These are phyloP conservation scores for Eumaeus atala DNA, from an alignment of 1,140 invertebrate genomes.

Conservation along the genomic window DNA sequence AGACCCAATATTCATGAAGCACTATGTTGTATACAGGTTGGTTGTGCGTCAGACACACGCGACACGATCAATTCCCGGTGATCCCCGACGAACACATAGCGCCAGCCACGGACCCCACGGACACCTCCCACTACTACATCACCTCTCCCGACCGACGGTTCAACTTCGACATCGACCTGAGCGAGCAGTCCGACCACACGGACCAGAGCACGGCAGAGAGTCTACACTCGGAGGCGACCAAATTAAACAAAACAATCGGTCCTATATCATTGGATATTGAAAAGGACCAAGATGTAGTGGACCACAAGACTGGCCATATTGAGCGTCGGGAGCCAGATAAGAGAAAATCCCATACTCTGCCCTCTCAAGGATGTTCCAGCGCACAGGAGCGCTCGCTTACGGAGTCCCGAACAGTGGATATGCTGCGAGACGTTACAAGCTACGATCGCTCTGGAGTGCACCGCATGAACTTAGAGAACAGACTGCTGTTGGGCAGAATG, in stretches of 20 bases:
- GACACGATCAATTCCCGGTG: conserved; percentile 89
- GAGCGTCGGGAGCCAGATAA: conserved; percentile 46
- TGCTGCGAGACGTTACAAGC: conserved; percentile 51
- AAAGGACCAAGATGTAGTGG: conserved; percentile 47
- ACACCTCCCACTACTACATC: conserved; percentile 33
- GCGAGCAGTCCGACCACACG: conserved; percentile 67
- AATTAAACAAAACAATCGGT: conserved; percentile 33
- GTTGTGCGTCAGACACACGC: conserved; percentile 86
- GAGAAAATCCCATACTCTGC: conserved; percentile 74
- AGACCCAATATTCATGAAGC: too few relatives aligned
- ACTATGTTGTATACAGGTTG: conserved; percentile 79
- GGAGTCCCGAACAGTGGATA: conserved; percentile 78
- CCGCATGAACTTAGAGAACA: conserved; percentile 48
- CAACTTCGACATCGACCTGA: conserved; percentile 58
- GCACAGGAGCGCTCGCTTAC: conserved; percentile 75
- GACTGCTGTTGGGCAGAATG: conserved; percentile 50
- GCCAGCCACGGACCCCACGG: conserved; percentile 33
- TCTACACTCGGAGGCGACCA: conserved; percentile 49
- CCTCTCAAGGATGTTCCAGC: conserved; percentile 57
- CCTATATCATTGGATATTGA: conserved; percentile 33
- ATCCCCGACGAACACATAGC: conserved; percentile 80
- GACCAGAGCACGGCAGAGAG: conserved; percentile 66
- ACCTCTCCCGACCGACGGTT: conserved; percentile 51
- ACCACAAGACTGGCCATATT: conserved; percentile 31
- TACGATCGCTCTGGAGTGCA: conserved; percentile 43